These are phyloP conservation scores for Homarus gammarus DNA, from an alignment of 2,888 invertebrate genomes.

Conservation along the genomic window DNA sequence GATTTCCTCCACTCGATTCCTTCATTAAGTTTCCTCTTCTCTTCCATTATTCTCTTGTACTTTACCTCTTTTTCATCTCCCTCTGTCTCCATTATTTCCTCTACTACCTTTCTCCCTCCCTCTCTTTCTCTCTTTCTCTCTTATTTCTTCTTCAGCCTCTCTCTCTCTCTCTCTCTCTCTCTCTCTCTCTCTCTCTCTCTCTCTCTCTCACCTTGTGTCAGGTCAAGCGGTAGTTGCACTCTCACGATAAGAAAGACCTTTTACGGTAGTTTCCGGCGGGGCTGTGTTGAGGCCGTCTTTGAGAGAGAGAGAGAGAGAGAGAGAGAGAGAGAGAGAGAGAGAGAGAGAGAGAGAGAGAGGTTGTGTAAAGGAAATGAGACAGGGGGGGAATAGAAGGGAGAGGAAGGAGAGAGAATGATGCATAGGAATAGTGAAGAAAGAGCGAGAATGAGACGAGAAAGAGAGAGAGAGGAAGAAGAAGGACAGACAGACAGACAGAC, in stretches of 20 bases:
- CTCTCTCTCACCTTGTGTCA: not conserved
- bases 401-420: too few species aligned
- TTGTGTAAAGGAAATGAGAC: too few species aligned
- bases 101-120: not conserved
- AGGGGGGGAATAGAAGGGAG: too few species aligned
- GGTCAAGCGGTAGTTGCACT: too few species aligned
- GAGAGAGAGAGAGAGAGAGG: not conserved
- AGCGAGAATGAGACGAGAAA: too few species aligned
- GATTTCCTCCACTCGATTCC: not conserved
- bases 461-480: too few species aligned
- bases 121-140: not conserved
- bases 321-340: not conserved
- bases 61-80: not conserved
- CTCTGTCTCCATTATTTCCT: not conserved
- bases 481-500: too few species aligned
- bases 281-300: not conserved
- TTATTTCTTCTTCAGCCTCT: not conserved
- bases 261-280: not conserved
- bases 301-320: not conserved
- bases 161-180: not conserved
- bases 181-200: not conserved
- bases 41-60: not conserved
- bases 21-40: slow-evolving; percentile 1
- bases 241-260: not conserved
- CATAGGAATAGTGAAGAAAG: too few species aligned